Evolutionary conservation across 2,797 vertebrate species (phyloP), one percentile per base, ranked within the genome.

Genomic region (Tragopan temminckii): DNA sequence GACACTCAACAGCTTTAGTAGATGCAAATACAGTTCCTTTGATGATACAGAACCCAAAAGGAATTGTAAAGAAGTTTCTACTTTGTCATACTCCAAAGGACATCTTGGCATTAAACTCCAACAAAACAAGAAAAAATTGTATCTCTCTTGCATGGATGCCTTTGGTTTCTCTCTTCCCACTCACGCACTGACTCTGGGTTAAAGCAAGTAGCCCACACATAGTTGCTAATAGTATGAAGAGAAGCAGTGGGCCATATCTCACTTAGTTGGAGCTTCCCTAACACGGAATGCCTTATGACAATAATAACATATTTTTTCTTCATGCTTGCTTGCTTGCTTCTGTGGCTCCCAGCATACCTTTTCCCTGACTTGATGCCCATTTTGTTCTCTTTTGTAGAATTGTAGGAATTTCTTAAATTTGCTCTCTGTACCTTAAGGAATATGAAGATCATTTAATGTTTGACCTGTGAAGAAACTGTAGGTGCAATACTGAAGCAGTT

Each of bases 191-290:
- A 43, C 36, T 31, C 8, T 7, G 21, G 5, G 13, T 38, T 33
- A 76, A 45, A 80, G n/a, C 7, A 40, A 35, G 23, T 1, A 4
- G 4, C 9, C 14, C 45, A 25, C 1, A 1, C n/a, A 11, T 29
- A 72, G 40, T 33, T 85, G 40, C 2, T 14, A 52, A 19, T 17
- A 76, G 31, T 21, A 38, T 7, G 24, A 33, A 78, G 66, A 33
- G 20, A 77, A 77, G 23, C 12, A 5, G 31, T 16, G 58, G n/a
- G 14, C 42, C 10, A 18, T 18, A 35, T 46, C 23, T 85, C 13
- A 76, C 21, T 20, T 13, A 6, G 12, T 66, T 35, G 33, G 12
- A 3, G 7, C 3, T 15, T 72, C 45, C 70, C 31, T 16, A 4
- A 57, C 23, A 20, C 17, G 55, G n/a, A n/a, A n/a, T n/a, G 24